Conservation (phyloP, 2,113 vertebrate species). For the Crotalus helleri region DNA sequence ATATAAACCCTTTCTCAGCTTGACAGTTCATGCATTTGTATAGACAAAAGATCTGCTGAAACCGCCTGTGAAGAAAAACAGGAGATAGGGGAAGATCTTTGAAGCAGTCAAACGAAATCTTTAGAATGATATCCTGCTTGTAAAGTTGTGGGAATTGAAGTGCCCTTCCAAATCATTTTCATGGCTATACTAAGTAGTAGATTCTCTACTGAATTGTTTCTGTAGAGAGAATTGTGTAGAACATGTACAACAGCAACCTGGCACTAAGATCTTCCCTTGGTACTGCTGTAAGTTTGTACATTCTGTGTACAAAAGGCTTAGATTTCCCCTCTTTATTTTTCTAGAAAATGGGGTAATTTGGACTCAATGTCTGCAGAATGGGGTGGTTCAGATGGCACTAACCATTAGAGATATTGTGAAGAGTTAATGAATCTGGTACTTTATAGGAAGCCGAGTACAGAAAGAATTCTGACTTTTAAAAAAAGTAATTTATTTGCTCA, state of each 20-base stretch:
- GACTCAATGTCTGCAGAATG: not conserved
- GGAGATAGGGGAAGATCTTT: not conserved
- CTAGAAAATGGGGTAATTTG: not conserved
- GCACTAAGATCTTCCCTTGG: not conserved
- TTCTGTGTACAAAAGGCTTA: not conserved
- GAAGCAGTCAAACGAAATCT: not conserved
- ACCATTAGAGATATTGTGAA: not conserved
- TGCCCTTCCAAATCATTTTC: not conserved
- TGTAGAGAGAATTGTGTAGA: not conserved
- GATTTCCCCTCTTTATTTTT: not conserved
- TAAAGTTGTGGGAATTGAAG: not conserved
- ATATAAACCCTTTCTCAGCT: not conserved
- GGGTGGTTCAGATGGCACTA: not conserved
- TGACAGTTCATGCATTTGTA: not conserved
- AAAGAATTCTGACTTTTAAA: not conserved
- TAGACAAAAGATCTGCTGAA: not conserved
- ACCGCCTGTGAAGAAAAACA: not conserved
- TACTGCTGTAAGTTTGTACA: not conserved
- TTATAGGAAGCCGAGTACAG: not conserved
- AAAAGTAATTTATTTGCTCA: not conserved
- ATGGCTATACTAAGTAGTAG: not conserved
- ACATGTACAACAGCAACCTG: not conserved
- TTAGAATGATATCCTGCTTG: not conserved
- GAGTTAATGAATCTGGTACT: not conserved
- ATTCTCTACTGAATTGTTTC: not conserved